Base-by-base conservation (phyloP, 2,113 vertebrate species). In the Sitta europaea region DNA sequence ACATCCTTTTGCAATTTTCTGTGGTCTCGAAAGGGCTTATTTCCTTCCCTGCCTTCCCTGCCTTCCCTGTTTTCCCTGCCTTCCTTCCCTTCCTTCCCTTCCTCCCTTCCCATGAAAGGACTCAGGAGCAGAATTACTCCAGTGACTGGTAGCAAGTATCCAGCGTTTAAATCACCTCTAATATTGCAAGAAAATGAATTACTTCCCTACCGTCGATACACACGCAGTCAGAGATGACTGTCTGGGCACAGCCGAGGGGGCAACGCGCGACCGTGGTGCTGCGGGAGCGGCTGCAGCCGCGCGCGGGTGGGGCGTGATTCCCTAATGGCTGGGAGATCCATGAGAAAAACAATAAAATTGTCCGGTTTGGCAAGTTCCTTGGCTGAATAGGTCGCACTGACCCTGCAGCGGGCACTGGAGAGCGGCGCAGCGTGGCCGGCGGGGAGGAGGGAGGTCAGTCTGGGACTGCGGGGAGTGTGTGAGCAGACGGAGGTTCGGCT, bases 11-110 rank as follows among this genome's bases (percentile, higher is more conserved):
- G 86, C 86, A 88, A 61, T 89, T 95, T 92, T 83, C 90, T 71
- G 85, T 91, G 91, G 86, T 92, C 89, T 94, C 55, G 68, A 94
- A 96, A 96, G 95, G 96, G 96, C 95, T 96, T 94, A 73, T 77
- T 86, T 82, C 90, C 79, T 43, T 47, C 80, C 62, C 11, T 43
- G 18, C 68, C 16, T 51, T 35, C 35, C 35, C 33, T 36, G 16
- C 38, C 12, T 50, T 29, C 42, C 40, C 24, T 50, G 10, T 13
- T 40, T 40, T 40, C 40, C 55, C n/a, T 48, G 11, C 54, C 43
- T 13, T 31, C 71, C 33, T 18, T 36, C 42, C 38, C 75, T 40
- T 53, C 33, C 45, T 21, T 40, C 17, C 47, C 35, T 51, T 61
- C 21, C 28, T 59, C 45, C 48, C 28, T 58, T 28, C 59, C n/a